Percentiles rank a stretch among this genome's conserved stretches.
phyloP scores from a whole-genome alignment of 2,888 invertebrate species.

The Uloborus plumipes region DNA sequence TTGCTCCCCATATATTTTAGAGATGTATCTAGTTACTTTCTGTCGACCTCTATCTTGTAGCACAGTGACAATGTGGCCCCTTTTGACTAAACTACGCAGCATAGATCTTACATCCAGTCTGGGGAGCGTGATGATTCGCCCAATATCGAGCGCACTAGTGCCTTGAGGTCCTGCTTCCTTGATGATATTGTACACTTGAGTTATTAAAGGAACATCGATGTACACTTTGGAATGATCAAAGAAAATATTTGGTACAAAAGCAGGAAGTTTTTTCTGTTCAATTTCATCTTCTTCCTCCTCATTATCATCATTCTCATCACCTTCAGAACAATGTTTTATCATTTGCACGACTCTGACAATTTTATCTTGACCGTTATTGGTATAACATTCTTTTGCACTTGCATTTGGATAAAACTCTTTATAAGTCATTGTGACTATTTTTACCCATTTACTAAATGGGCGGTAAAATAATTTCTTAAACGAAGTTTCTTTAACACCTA shows the following conservation, averaged over 20 bases:
- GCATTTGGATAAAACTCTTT: constrained; percentile 77
- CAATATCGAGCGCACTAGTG: constrained; percentile 72
- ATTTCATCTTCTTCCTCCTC: constrained; percentile 28
- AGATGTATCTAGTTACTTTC: constrained; percentile 70
- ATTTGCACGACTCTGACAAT: constrained; percentile 72
- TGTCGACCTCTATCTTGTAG: constrained; percentile 76
- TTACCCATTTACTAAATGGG: constrained; percentile 62
- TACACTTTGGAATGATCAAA: constrained; percentile 46
- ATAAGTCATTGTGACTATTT: constrained; percentile 72
- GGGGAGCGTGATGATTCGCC: constrained; percentile 67
- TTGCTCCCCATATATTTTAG: constrained; percentile 48
- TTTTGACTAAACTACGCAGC: constrained; percentile 73
- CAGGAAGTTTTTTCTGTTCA: background rate
- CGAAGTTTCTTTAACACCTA: constrained; percentile 45
- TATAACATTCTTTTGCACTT: constrained; percentile 71
- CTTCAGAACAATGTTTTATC: constrained; percentile 35
- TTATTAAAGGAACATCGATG: constrained; percentile 71
- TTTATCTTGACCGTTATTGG: constrained; percentile 73
- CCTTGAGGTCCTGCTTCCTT: constrained; percentile 75
- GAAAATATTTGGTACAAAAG: constrained; percentile 13
- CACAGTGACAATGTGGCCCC: constrained; percentile 73
- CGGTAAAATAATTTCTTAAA: constrained; percentile 64
- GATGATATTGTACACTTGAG: constrained; percentile 75
- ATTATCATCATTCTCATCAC: constrained; percentile 23
- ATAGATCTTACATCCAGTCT: constrained; percentile 68